phyloP scores from a whole-genome alignment of 1,140 invertebrate genomes.

The Druon quercuslanigerum region DNA sequence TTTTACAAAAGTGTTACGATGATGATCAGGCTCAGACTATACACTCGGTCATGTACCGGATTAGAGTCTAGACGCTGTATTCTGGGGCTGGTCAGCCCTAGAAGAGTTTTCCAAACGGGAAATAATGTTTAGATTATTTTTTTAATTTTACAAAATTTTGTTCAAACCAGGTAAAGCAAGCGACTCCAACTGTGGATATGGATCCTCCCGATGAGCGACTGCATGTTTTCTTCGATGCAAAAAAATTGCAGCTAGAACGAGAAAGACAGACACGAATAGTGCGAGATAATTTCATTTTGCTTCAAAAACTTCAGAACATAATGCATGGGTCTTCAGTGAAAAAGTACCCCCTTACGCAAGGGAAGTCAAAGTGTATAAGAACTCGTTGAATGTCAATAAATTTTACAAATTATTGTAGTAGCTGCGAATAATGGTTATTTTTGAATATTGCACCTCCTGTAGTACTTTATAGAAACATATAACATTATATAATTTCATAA shows the following conservation, averaged over 20 bases:
- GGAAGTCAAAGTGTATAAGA: conserved; percentile 62
- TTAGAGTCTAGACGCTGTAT: too few species aligned
- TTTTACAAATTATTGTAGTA: neutral
- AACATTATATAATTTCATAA: too few species aligned
- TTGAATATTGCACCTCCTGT: too few species aligned
- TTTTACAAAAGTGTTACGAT: too few species aligned
- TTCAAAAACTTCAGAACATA: conserved; percentile 66
- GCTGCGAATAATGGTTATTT: too few species aligned
- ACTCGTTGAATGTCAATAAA: conserved; percentile 48
- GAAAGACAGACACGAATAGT: conserved; percentile 67
- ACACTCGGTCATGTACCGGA: too few species aligned
- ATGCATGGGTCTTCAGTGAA: conserved; percentile 64
- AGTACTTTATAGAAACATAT: too few species aligned
- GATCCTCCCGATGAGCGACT: conserved; percentile 61
- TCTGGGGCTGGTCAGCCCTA: too few species aligned
- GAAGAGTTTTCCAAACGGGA: too few species aligned
- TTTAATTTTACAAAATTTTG: neutral
- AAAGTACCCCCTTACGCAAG: conserved; percentile 56
- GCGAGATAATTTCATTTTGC: conserved; percentile 69
- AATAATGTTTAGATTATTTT: too few species aligned
- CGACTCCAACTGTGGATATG: conserved; percentile 66
- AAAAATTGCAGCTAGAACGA: conserved; percentile 66
- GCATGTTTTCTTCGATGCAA: conserved; percentile 66
- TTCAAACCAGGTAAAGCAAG: conserved; percentile 60
- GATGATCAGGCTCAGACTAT: too few species aligned